Base-by-base conservation (phyloP, 2,113 vertebrate species). In the Xerus inauris region DNA sequence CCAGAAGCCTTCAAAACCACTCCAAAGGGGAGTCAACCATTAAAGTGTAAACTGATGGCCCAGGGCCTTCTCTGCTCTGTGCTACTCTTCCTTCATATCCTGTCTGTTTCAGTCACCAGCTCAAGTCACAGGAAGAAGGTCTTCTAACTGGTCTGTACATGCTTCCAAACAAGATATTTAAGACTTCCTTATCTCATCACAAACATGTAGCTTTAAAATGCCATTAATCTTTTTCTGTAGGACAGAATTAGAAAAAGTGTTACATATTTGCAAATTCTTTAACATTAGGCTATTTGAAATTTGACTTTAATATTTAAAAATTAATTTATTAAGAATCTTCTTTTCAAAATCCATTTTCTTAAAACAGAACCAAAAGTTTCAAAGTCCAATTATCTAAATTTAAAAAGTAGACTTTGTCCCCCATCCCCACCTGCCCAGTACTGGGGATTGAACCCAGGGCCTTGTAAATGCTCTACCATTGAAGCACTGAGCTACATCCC, bases 261-360 rank as follows among this genome's bases (percentile, higher is more conserved):
- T 24, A 51, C 1, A 64, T 2, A 71, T 69, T 51, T 92, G 64
- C 54, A 92, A 73, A 65, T 90, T 93, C 51, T 93, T 42, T 9
- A 87, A 76, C 47, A 73, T 16, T 54, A 38, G 51, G 22, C 67
- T 51, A 87, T 65, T 51, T 80, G 35, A 93, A 96, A 84, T 89
- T 69, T 64, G n/a, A 77, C 28, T 76, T 86, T 57, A 57, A 82
- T 92, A 82, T 87, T 83, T 96, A 89, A 91, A 92, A 81, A 82
- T 28, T 51, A 59, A 88, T 62, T 40, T 89, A 86, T 38, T 94
- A 79, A 91, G 69, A 89, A 72, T 87, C 32, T 88, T 82, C 20
- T 86, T 84, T 96, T 87, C 75, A 45, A 89, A 95, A 76, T 84
- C 64, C 2, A n/a, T 81, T 91, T 94, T 91, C 65, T 80, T 26